Base-by-base conservation (phyloP, 2,113 vertebrate genomes). In the Piprites chloris region DNA sequence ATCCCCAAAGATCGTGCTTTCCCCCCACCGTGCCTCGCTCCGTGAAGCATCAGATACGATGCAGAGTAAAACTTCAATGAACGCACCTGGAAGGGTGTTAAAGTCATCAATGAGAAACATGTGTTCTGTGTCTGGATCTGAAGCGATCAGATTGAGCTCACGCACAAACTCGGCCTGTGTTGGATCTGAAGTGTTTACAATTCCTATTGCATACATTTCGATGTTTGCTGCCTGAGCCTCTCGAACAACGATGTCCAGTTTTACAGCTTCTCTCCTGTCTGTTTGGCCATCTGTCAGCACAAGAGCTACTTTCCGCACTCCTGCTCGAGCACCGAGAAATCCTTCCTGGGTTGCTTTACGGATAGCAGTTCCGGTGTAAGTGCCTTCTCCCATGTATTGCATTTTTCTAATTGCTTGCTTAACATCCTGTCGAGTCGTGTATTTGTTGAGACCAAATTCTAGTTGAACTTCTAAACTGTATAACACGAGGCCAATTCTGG, bases 101-200 rank as follows among this genome's bases (percentile, higher is more conserved):
- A 99, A 99, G 96, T 99, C 99, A 96, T 99, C 98, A 61, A 99
- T 99, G 77, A 99, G 98, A 76, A 98, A 99, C 98, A 99, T 98
- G 88, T 99, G 99, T 81, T 99, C 98, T 63, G 90, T 96, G 96
- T 99, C 99, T 27, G 99, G 99, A 66, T 99, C 98, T 8, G 99
- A 99, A 47, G 99, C 99, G 46, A 99, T 99, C 73, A 99, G 98
- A 74, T 99, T 99, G n/a, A 99, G 98, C 91, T 99, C 98, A 33
- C 39, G 96, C 77, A 99, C 93, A 69, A 99, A 99, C 93, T 99
- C 98, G 2, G 41, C 68, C 89, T 99, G 99, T 1, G 98, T 98
- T 39, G 98, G 98, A 94, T 99, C 98, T 46, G 98, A 98, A 24
- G 98, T 98, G 74, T 99, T 99, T 73, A 99, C 98, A 17, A 99